phyloP scores from a whole-genome alignment of 1,140 invertebrate species.

The Nixonia krombeini region DNA sequence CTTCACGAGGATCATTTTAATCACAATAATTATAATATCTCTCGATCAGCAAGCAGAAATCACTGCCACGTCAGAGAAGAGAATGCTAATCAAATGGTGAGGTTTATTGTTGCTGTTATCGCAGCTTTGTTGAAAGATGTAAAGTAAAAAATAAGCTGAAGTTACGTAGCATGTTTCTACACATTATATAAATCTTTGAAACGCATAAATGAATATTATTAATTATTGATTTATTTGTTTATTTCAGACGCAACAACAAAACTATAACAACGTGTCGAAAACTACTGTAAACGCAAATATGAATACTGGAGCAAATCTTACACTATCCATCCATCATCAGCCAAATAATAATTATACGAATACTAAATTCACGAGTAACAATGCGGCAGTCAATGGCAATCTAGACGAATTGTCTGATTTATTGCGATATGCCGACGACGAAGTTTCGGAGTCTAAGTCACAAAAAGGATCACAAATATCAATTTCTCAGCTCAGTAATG shows the following conservation, averaged over 20 bases:
- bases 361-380: conserved; percentile 37
- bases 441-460: conserved; percentile 67
- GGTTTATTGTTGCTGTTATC: no score
- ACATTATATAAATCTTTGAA: no score
- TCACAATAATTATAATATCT: conserved; percentile 66
- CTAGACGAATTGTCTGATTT: conserved; percentile 82
- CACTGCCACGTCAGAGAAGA: conserved; percentile 69
- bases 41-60: conserved; percentile 59
- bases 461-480: conserved; percentile 74
- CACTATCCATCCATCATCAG: conserved; percentile 61
- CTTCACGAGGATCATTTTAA: conserved; percentile 67
- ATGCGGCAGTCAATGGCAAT: conserved; percentile 66
- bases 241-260: conserved; percentile 58
- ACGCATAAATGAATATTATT: no score
- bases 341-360: conserved; percentile 66
- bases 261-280: conserved; percentile 67
- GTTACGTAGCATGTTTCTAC: no score
- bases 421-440: conserved; percentile 73
- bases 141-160: no score
- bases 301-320: conserved; percentile 58
- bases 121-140: no score
- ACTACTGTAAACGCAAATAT: conserved; percentile 67
- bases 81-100: conserved; percentile 66
- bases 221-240: no score
- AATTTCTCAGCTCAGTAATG: conserved; percentile 85